Base-by-base conservation (phyloP, 1,140 invertebrate genomes). In the Brachionus angularis region DNA sequence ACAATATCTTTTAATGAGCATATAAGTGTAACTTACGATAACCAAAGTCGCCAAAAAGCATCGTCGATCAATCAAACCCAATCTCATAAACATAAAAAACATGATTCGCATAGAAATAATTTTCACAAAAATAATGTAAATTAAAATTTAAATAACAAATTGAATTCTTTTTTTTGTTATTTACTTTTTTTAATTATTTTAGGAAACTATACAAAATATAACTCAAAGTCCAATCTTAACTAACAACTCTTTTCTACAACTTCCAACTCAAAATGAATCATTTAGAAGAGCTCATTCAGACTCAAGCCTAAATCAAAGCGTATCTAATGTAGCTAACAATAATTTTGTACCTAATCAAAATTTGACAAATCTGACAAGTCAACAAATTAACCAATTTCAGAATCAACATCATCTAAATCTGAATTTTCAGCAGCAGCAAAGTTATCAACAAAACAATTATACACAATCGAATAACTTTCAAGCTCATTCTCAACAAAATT, bases 251-350 rank as follows among this genome's bases (percentile, higher is more conserved):
- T 67, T 33, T 47, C 31, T 67, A 16, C 62, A 67, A 27, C 42
- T 67, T 31, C 62, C 62, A 1, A 50, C 21, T 14, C 62, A 67
- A 23, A 33, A 39, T 10, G 62, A 67, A 3, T n/a, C 42, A 25
- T 46, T 67, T 67, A 46, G 62, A 67, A 16, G 61, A 12, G 62
- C 62, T 18, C 21, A 34, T 18, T 67, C 62, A 5, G 62, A 67
- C 27, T 67, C 62, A 23, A 67, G 62, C 29, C 16, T 67, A 10
- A 10, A 42, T 42, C 39, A 42, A 42, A 42, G 39, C 16, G 10
- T 42, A 16, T 10, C 10, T 16, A 10, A 42, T 42, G 39, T 10
- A 10, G 39, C 39, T 10, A 42, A 42, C 39, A 42, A 42, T 42
- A 10, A n/a, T n/a, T n/a, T n/a, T n/a, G n/a, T n/a, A n/a, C n/a